Evolutionary conservation across 1,140 invertebrate genomes (phyloP), one percentile per base, ranked within the genome.

Genomic region (Drosophila takahashii): DNA sequence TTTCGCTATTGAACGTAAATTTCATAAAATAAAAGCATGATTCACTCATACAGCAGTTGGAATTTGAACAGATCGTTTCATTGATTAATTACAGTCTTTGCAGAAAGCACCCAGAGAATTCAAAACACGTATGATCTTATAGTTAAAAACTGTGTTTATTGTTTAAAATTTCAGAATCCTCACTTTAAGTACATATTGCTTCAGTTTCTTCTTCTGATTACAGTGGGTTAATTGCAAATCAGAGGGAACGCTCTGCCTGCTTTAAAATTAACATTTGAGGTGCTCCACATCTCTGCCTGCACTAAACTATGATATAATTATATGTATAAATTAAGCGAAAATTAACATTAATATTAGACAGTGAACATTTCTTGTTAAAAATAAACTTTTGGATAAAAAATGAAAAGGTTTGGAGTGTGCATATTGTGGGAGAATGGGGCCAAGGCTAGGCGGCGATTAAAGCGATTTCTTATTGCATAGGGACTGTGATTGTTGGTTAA

Each of bases 131-230:
- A 10, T n/a, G n/a, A n/a, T 13, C 16, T 27, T 76, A 27, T 22
- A 76, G 77, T 80, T 80, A 79, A 89, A 89, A 89, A 84, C 72
- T 64, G 15, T 74, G 18, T 87, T 83, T 87, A 83, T 83, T 89
- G 67, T 81, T 85, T 85, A 79, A 84, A 89, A 72, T 76, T 58
- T 79, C 34, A 74, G 56, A 66, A 70, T 81, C 58, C 52, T 64
- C 37, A 41, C 65, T 77, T 84, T 89, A 89, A 90, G 85, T 89
- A 89, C 79, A 84, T 84, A 76, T 78, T 79, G 77, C 77, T 73
- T 71, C 60, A 42, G 71, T 48, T 72, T 77, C 54, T 27, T 9
- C 45, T 67, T 39, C 39, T 32, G 64, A 56, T 27, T 65, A 44
- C 67, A 45, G 65, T 42, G 54, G 64, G 57, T 74, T 54, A 41